These are phyloP conservation scores for Charaxes varanes DNA, from an alignment of 1,140 invertebrate genomes.

Conservation along the genomic window DNA sequence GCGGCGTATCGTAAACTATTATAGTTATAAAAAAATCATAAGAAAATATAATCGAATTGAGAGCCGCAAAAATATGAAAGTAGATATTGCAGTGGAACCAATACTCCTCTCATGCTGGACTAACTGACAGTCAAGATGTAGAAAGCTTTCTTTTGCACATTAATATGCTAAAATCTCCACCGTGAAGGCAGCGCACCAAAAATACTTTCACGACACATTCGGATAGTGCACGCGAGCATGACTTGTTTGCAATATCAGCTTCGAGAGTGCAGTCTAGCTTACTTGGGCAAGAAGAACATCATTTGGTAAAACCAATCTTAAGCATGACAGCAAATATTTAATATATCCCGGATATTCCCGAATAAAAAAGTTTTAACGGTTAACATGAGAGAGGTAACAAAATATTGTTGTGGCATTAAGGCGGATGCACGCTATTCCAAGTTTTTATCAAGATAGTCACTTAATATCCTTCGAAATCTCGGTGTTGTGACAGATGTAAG, in stretches of 20 bases:
- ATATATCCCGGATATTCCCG: too few species aligned
- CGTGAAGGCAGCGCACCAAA: conserved; percentile 51
- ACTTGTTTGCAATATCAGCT: conserved; percentile 35
- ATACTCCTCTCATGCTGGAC: too few species aligned
- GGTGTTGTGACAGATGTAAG: conserved; percentile 41
- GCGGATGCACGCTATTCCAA: conserved; percentile 23
- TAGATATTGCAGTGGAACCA: too few species aligned
- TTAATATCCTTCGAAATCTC: conserved; percentile 39
- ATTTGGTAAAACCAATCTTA: background rate
- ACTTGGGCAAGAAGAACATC: background rate
- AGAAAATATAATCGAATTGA: too few species aligned
- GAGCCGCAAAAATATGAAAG: too few species aligned
- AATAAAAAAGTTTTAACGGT: background rate
- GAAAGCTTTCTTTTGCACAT: conserved; percentile 54
- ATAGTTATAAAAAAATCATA: too few species aligned
- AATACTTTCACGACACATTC: conserved; percentile 64
- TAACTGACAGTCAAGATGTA: too few species aligned
- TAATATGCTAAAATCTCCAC: conserved; percentile 65
- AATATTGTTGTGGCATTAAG: conserved; percentile 32
- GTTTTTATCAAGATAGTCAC: conserved; percentile 29
- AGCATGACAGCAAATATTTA: too few species aligned
- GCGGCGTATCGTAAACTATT: too few species aligned
- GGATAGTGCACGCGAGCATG: conserved; percentile 50
- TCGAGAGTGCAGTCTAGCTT: conserved; percentile 4
- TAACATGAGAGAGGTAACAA: conserved; percentile 8